Evolutionary conservation across 2,797 vertebrate species (phyloP).

Genomic region (Xenopus petersii): DNA sequence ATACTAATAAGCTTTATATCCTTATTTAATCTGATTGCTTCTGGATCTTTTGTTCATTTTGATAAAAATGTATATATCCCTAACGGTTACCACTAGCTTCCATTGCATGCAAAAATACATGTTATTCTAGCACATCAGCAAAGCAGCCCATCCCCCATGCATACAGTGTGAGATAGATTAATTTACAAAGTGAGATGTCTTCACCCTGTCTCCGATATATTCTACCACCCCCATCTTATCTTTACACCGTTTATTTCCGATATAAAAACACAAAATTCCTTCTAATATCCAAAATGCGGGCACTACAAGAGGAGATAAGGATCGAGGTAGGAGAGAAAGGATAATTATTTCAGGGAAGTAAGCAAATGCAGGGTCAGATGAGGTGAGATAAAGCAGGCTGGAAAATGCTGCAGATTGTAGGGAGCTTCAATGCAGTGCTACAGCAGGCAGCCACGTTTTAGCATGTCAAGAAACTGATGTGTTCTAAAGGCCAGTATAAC

Average conservation of each 20-base stretch:
- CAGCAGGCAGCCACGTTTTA: neutral
- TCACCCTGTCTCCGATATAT: neutral
- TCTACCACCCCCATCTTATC: neutral
- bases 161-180: conserved; percentile 1
- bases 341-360: neutral
- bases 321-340: neutral
- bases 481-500: no score
- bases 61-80: neutral
- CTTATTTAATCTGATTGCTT: conserved; percentile 2
- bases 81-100: no score
- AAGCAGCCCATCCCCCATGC: neutral
- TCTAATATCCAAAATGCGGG: neutral
- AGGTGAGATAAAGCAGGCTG: conserved; percentile 13
- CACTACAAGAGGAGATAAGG: neutral
- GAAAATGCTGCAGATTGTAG: neutral
- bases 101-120: neutral
- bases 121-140: neutral
- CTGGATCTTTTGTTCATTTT: neutral
- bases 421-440: neutral
- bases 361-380: neutral
- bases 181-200: conserved; percentile 7
- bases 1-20: neutral
- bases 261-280: neutral
- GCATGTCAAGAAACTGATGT: no score
- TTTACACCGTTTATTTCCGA: neutral